phyloP scores from a whole-genome alignment of 2,888 invertebrate species.

The Alcis repandata region DNA sequence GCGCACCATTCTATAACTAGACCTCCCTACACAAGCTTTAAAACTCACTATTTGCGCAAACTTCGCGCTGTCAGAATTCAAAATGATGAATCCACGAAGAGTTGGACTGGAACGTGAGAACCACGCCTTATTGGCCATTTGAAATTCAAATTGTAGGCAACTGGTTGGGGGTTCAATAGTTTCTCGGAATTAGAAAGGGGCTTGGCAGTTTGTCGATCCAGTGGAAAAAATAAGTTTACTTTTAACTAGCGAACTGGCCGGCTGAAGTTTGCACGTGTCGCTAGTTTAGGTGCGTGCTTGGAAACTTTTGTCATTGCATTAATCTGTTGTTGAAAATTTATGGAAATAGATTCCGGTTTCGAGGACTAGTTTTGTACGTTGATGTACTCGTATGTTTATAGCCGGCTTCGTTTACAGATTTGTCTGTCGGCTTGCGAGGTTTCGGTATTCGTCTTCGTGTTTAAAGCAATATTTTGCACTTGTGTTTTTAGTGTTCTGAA shows the following conservation, averaged over 20 bases:
- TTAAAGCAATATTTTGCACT: too few species aligned
- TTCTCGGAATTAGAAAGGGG: conserved; percentile 34
- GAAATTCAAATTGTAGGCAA: conserved; percentile 65
- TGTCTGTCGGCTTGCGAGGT: too few species aligned
- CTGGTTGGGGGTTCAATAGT: conserved; percentile 36
- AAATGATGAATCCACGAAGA: conserved; percentile 50
- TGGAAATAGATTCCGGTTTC: too few species aligned
- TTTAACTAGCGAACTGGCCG: neutral
- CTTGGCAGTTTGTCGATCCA: conserved; percentile 10
- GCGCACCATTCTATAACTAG: conserved; percentile 33
- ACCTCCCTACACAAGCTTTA: conserved; percentile 42
- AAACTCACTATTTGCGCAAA: conserved; percentile 55
- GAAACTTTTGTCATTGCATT: too few species aligned
- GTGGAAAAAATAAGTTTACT: conserved; percentile 6
- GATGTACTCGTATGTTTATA: too few species aligned
- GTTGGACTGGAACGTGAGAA: conserved; percentile 53
- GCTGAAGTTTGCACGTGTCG: neutral
- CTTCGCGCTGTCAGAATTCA: conserved; percentile 52
- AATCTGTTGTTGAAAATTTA: too few species aligned
- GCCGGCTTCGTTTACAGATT: too few species aligned
- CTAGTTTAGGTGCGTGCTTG: neutral
- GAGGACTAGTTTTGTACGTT: too few species aligned
- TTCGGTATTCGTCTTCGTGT: too few species aligned
- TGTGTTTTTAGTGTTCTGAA: too few species aligned
- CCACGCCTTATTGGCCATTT: conserved; percentile 65